Evolutionary conservation across 2,797 vertebrate species (phyloP), one percentile per base, ranked within the genome.

Genomic region (Podarcis siculus): DNA sequence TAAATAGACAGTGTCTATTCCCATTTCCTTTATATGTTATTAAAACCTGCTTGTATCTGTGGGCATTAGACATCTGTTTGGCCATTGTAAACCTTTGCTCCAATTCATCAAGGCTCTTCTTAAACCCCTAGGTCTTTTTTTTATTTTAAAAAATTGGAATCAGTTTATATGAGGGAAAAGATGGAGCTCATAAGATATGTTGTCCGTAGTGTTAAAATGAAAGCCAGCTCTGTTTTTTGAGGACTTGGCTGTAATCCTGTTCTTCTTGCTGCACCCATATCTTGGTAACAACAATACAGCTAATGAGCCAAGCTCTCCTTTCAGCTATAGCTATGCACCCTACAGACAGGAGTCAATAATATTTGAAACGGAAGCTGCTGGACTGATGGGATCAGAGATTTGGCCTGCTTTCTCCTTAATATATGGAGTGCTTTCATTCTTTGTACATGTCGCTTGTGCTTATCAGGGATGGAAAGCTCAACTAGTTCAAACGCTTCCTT

Each of bases 361-460:
- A 83, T 79, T 67, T 90, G 76, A 90, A 90, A 83, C 55, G 55
- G 35, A 25, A 73, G n/a, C n/a, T n/a, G 67, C 58, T 64, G 77
- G 64, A 61, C 61, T 27, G 45, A 89, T 67, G 67, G 66, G 69
- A 83, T 55, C 66, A 84, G 39, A 87, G 42, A 37, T 37, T 55
- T 67, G 61, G 21, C 17, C 66, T 83, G n/a, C 86, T 86, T 90
- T 79, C n/a, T 37, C 32, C 55, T 79, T 83, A 90, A 87, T 73
- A 39, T 66, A 67, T 21, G 39, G 58, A 35, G 37, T 19, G 39
- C 67, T 83, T 79, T 84, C 55, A 87, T 86, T 66, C 69, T 66
- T 35, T 83, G 19, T 61, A n/a, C 19, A 15, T 30, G 71, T 35
- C 21, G 32, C 58, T 77, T 39, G 19, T 55, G 19, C 17, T 90